phyloP scores from a whole-genome alignment of 2,797 vertebrate species.

The Rhincodon typus region DNA sequence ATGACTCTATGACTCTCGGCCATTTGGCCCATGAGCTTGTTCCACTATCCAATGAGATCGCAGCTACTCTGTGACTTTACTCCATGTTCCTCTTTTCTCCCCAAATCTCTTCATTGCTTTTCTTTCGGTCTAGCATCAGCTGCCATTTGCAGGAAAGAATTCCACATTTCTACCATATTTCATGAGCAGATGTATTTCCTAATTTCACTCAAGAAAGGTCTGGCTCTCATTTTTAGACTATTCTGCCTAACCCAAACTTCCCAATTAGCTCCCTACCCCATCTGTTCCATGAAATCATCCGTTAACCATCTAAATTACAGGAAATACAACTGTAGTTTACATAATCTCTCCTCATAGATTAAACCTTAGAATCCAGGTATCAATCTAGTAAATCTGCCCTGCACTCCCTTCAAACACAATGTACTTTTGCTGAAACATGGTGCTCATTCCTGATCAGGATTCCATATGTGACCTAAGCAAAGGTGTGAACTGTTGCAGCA shows the following conservation, averaged over 20 bases:
- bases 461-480: neutral
- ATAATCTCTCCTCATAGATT: too few relatives aligned
- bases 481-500: neutral
- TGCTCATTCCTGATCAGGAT: neutral
- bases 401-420: neutral
- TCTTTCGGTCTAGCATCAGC: too few relatives aligned
- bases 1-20: neutral
- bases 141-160: too few relatives aligned
- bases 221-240: neutral
- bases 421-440: neutral
- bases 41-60: too few relatives aligned
- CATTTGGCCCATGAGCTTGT: neutral
- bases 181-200: too few relatives aligned
- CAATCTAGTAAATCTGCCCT: neutral
- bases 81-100: too few relatives aligned
- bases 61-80: too few relatives aligned
- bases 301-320: neutral
- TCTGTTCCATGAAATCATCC: neutral
- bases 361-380: neutral
- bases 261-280: neutral
- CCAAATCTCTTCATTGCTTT: too few relatives aligned
- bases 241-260: neutral
- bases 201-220: neutral
- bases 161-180: too few relatives aligned
- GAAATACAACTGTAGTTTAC: neutral